These are phyloP conservation scores for Limosa lapponica DNA, from an alignment of 2,797 vertebrate species.

Conservation along the genomic window DNA sequence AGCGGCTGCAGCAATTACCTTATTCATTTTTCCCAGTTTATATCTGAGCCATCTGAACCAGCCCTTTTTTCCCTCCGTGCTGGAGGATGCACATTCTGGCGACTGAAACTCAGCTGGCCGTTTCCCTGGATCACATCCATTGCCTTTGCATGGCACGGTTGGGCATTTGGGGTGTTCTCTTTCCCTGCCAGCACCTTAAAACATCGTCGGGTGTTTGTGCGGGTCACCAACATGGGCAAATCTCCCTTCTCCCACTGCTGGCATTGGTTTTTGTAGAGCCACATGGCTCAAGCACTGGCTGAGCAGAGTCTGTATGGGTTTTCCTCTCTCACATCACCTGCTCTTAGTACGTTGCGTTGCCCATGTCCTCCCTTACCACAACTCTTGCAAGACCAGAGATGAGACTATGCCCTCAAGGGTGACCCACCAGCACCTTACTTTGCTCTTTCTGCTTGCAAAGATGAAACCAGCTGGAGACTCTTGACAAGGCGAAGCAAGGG, in stretches of 20 bases:
- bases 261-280: not conserved
- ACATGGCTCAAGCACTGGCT: accelerated
- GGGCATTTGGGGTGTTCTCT: not conserved
- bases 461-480: not conserved
- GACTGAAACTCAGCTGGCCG: not conserved
- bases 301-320: not conserved
- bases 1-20: not conserved
- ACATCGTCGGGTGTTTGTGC: not conserved
- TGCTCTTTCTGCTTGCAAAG: not conserved
- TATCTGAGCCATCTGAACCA: not conserved
- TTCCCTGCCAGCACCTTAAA: not conserved
- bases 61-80: accelerated
- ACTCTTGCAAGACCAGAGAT: not conserved
- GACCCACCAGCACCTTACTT: not conserved
- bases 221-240: not conserved
- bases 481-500: not conserved
- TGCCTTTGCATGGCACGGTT: not conserved
- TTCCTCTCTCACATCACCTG: not conserved
- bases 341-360: not conserved
- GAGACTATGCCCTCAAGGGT: not conserved
- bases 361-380: accelerated
- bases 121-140: not conserved
- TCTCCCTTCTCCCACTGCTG: not conserved
- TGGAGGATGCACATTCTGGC: not conserved
- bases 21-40: not conserved